Evolutionary conservation across 1,140 invertebrate genomes (phyloP).

Genomic region (Plodia interpunctella): DNA sequence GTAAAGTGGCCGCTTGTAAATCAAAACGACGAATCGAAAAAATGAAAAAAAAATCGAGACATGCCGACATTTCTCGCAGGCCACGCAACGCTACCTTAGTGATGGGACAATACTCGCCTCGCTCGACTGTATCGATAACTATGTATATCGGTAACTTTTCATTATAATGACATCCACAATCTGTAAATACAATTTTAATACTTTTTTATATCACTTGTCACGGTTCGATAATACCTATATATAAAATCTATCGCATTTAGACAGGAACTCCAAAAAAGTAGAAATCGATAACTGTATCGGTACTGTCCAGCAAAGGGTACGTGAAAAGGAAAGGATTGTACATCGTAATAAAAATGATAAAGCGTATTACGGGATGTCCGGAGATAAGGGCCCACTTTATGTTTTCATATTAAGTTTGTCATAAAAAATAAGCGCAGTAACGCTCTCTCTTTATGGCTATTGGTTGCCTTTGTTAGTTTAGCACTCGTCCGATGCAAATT

Average conservation of each 20-base stretch:
- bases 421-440: constrained; percentile 55
- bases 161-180: not conserved
- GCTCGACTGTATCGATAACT: constrained; percentile 4
- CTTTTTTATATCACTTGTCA: no score
- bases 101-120: constrained; percentile 21
- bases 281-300: constrained; percentile 34
- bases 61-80: constrained; percentile 47
- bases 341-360: constrained; percentile 63
- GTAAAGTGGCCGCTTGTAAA: constrained; percentile 68
- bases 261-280: constrained; percentile 5
- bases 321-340: constrained; percentile 51
- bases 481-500: constrained; percentile 21
- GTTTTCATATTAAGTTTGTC: constrained; percentile 63
- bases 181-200: no score
- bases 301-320: constrained; percentile 21
- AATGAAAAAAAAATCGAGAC: constrained; percentile 47
- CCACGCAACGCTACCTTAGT: constrained; percentile 34
- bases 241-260: no score
- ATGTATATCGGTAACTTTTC: constrained; percentile 21
- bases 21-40: constrained; percentile 69
- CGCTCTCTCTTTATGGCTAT: constrained; percentile 44
- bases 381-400: constrained; percentile 59
- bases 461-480: constrained; percentile 40
- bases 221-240: no score
- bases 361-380: constrained; percentile 62